Base-by-base conservation (phyloP, 1,140 invertebrate species). In the Cotesia typhae region DNA sequence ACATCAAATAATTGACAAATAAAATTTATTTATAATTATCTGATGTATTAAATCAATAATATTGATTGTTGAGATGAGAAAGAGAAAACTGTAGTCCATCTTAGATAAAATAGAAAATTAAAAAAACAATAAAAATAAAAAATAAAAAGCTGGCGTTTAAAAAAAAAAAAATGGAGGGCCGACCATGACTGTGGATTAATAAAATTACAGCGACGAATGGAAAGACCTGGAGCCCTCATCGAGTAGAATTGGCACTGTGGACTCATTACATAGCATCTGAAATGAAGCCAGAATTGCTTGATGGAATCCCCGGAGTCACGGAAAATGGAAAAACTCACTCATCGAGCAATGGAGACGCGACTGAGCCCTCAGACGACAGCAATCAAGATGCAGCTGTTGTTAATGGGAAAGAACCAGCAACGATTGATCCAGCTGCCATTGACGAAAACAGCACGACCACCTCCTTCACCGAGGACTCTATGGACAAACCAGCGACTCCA, bases 171-270 rank as follows among this genome's bases (percentile, higher is more conserved):
- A 47, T 47, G 2, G 41, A 47, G 57, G 57, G 6, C 57, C 20
- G 47, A 66, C 7, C 64, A 41, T 61, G 55, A 69, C 55, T 4
- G 37, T 68, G 9, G n/a, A 71, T 67, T n/a, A 55, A 67, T 67
- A 14, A 79, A 28, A 79, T 86, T 73, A 71, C 89, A 90, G 87
- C 89, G 84, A 84, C 79, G 77, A 84, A 87, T 83, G 82, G 90
- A 82, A 85, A 82, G 51, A 82, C 86, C 35, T 96, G 94, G 94
- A 94, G 90, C 71, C 92, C 94, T n/a, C 94, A 95, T 85, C 89
- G 90, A 84, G 94, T 98, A 35, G 96, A 98, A 85, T 83, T 96
- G 76, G 94, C 95, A 4, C 82, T 98, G 57, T 98, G 95, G 95
- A 94, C 95, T 70, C 95, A 96, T 85, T 95, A 94, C 81, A 91